These are phyloP conservation scores for Oasisia sp. DNA, from an alignment of 2,888 invertebrate species.

Conservation along the genomic window DNA sequence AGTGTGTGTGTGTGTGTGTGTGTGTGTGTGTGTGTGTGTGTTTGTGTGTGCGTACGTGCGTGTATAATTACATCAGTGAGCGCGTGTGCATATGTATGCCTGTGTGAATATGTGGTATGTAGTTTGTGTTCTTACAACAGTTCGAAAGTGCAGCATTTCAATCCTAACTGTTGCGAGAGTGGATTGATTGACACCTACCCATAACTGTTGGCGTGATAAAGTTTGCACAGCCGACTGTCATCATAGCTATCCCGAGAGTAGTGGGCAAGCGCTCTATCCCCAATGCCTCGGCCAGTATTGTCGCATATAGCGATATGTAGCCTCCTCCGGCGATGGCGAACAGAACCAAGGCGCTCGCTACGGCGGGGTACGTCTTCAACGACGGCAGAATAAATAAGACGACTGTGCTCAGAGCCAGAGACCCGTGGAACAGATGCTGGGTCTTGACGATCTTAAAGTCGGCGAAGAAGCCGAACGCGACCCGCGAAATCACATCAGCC, in stretches of 20 bases:
- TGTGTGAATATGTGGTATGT: too few relatives aligned
- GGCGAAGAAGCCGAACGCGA: constrained; percentile 72
- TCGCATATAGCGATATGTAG: not conserved
- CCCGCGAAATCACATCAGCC: constrained; percentile 77
- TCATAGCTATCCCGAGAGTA: not conserved
- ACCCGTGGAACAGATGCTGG: constrained; percentile 24
- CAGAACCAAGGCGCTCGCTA: not conserved
- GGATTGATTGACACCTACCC: not conserved
- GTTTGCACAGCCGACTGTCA: not conserved
- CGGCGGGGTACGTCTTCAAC: not conserved
- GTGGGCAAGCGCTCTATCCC: not conserved
- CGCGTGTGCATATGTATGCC: too few relatives aligned
- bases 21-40: too few relatives aligned
- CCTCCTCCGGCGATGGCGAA: not conserved
- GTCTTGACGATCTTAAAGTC: constrained; percentile 34
- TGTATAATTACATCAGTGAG: too few relatives aligned
- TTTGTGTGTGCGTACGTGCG: too few relatives aligned
- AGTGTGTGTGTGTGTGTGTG: too few relatives aligned
- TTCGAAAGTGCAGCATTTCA: too few relatives aligned
- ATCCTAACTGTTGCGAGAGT: too few relatives aligned
- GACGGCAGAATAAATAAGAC: not conserved
- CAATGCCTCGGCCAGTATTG: not conserved
- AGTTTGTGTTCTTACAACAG: too few relatives aligned
- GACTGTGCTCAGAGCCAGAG: not conserved
- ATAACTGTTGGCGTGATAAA: not conserved